Evolutionary conservation across 2,797 vertebrate species (phyloP).

Genomic region (Apodemus agrarius): DNA sequence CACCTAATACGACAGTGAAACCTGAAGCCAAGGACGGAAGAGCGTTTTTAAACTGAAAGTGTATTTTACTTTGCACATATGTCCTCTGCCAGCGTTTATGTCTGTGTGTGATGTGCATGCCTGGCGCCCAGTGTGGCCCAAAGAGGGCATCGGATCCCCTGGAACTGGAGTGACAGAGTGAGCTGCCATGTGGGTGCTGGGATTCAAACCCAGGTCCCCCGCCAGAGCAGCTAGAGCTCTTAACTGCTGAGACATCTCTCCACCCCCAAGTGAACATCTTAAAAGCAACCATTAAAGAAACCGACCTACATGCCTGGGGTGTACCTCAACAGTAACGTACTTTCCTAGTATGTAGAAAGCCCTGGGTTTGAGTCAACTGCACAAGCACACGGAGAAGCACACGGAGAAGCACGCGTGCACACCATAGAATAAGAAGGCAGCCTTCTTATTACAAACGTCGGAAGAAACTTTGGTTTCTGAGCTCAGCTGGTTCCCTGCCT

Average conservation of each 20-base stretch:
- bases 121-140: neutral
- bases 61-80: neutral
- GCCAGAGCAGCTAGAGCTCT: neutral
- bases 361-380: neutral
- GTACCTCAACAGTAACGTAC: neutral
- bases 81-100: neutral
- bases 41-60: neutral
- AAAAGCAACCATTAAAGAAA: conserved; percentile 40
- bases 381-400: neutral
- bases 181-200: neutral
- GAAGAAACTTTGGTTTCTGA: neutral
- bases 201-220: neutral
- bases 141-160: neutral
- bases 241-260: neutral
- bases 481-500: neutral
- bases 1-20: neutral
- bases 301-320: neutral
- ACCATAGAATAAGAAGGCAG: conserved; percentile 5
- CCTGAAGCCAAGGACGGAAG: neutral
- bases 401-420: neutral
- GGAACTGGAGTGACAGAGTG: neutral
- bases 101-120: neutral
- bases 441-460: neutral
- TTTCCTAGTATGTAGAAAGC: neutral
- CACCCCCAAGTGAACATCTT: neutral